These are phyloP conservation scores for Lomographa bimaculata DNA, from an alignment of 2,888 invertebrate genomes.

Conservation along the genomic window DNA sequence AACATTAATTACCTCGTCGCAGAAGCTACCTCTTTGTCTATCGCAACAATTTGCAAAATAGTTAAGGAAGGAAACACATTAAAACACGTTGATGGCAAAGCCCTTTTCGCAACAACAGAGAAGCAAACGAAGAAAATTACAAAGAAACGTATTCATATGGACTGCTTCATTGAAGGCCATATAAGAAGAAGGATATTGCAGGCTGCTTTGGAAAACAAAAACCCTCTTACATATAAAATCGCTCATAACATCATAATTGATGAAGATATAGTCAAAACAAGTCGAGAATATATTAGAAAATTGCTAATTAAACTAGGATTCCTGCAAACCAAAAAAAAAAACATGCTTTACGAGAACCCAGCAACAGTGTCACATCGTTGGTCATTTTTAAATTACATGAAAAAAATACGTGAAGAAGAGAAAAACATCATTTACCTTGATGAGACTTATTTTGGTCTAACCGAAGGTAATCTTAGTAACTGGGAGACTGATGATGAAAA, in stretches of 20 bases:
- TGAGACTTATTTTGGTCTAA: slow-evolving; percentile 5
- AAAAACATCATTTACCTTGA: slow-evolving; percentile 8
- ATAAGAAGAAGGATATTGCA: slow-evolving; percentile 9
- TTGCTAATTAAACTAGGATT: slow-evolving; percentile 3
- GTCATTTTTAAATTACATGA: background rate
- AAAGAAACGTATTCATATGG: slow-evolving; percentile 9
- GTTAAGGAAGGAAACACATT: slow-evolving; percentile 7
- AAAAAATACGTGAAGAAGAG: slow-evolving; percentile 8
- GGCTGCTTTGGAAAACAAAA: slow-evolving; percentile 2
- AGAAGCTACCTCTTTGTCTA: slow-evolving; percentile 1
- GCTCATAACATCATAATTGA: background rate
- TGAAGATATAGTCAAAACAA: slow-evolving; percentile 5
- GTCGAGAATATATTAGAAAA: slow-evolving; percentile 4
- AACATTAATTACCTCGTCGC: slow-evolving; percentile 6
- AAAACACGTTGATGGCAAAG: slow-evolving; percentile 4
- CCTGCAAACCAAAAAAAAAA: background rate
- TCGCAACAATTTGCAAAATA: slow-evolving; percentile 2
- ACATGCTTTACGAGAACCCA: background rate
- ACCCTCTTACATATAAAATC: background rate
- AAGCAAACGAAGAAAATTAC: background rate
- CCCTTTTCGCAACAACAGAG: slow-evolving; percentile 1
- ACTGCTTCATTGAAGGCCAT: slow-evolving; percentile 12
- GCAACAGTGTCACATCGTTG: background rate
- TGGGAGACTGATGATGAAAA: slow-evolving; percentile 7
- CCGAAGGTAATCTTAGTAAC: slow-evolving; percentile 4